Evolutionary conservation across 2,797 vertebrate species (phyloP), one percentile per base, ranked within the genome.

Genomic region (Syngnathus acus): DNA sequence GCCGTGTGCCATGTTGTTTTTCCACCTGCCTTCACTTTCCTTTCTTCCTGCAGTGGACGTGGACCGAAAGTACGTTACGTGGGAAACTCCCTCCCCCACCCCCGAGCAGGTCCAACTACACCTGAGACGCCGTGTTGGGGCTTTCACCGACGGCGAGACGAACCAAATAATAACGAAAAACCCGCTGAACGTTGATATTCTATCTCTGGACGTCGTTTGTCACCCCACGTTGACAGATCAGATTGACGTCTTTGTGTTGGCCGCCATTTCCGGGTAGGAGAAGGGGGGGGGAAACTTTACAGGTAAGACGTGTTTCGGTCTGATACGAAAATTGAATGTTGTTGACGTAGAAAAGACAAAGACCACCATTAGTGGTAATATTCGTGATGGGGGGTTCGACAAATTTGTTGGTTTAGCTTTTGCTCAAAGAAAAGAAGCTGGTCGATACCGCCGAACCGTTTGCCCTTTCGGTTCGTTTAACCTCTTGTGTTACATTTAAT

Each of bases 291-390:
- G 54, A 8, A 40, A 54, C 26, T 87, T 80, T 83, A 70, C 86
- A 92, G 91, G 91, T 92, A 91, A 89, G 88, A 57, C 82, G 78
- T 87, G 88, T 92, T 91, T 91, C 90, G 78, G 67, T 87, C 64
- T 73, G 55, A 54, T 43, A 58, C 66, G 5, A 14, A 17, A 21
- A 19, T 1, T 55, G 65, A 65, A 8, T 16, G 2, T 10, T 55
- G 37, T 0, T 60, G 1, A 39, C 0, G 1, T 1, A 17, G 42
- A 3, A 9, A 10, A 26, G 26, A 9, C 0, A 5, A 5, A 19
- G 37, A 62, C 48, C 0, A 14, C 0, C 0, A 16, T 9, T 47
- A 14, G 9, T 14, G n/a, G 23, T n/a, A n/a, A 47, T 7, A 16
- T 63, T 47, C 48, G 19, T 32, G 9, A n/a, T 47, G 50, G 6